Conservation (phyloP, 1,140 invertebrate species). For the Eciton burchellii region DNA sequence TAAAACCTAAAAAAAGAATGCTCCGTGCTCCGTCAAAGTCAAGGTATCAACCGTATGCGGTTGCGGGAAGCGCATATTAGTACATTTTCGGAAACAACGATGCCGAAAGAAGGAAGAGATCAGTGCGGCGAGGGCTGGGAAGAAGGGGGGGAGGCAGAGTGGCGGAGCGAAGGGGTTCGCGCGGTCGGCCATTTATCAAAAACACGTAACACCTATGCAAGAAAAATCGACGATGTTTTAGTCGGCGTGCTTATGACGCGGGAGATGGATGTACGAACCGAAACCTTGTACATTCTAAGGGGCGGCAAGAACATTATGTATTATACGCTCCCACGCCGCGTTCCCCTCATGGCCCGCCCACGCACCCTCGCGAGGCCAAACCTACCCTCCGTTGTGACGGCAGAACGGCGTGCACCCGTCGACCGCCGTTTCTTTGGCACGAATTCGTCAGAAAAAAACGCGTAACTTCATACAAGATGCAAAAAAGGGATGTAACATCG, state of each 20-base stretch:
- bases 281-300: slow-evolving; percentile 74
- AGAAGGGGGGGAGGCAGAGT: too few relatives aligned
- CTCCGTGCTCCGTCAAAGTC: slow-evolving; percentile 21
- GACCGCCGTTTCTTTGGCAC: slow-evolving; percentile 42
- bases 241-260: slow-evolving; percentile 76
- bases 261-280: slow-evolving; percentile 78
- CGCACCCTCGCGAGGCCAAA: slow-evolving; percentile 48
- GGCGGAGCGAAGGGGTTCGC: slow-evolving; percentile 4
- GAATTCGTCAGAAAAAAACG: slow-evolving; percentile 51
- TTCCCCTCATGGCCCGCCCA: slow-evolving; percentile 20
- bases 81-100: slow-evolving; percentile 44
- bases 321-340: slow-evolving; percentile 69
- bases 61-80: slow-evolving; percentile 32
- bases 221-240: slow-evolving; percentile 80
- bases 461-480: slow-evolving; percentile 51
- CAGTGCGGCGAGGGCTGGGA: not conserved
- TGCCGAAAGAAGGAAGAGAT: slow-evolving; percentile 26
- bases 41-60: not conserved
- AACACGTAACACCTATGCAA: slow-evolving; percentile 78
- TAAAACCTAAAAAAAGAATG: not conserved
- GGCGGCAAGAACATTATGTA: slow-evolving; percentile 78
- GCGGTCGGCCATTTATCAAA: slow-evolving; percentile 75
- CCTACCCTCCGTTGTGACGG: slow-evolving; percentile 48
- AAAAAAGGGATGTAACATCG: slow-evolving; percentile 49
- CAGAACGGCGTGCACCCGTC: slow-evolving; percentile 59